Evolutionary conservation across 2,797 vertebrate species (phyloP), one percentile per base, ranked within the genome.

Genomic region (Oryzias sinensis): DNA sequence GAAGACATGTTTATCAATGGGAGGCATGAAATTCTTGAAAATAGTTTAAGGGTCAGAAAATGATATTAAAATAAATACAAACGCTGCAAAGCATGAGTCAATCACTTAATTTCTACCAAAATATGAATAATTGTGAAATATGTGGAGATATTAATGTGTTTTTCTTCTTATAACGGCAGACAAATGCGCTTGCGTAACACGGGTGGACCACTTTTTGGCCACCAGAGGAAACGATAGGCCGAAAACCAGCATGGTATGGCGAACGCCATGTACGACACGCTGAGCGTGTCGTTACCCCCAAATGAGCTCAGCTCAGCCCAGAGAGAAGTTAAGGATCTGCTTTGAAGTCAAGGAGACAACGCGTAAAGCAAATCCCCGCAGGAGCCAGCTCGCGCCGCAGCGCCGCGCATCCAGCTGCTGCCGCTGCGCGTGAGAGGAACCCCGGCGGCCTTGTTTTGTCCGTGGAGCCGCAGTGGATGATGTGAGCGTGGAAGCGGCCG

Each of bases 321-420:
- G 18, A 18, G 1, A 18, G 22, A 17, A 25, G 7, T 4, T 2
- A 9, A 9, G 6, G 16, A 7, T 16, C 25, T 9, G 27, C 5
- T 29, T 33, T 16, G 15, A 17, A 58, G 18, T 33, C 40, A 22
- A 14, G 24, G 17, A 15, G 17, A 49, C 0, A 6, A 0, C 22
- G 25, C 22, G 18, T 47, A 18, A 7, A 41, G 0, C 15, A 29
- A 2, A n/a, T 16, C 41, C 22, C 50, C 69, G 56, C 60, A 48
- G 74, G 69, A n/a, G 79, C 80, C 79, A 52, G 51, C 57, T 56
- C 51, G 66, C 77, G 76, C 64, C 76, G 84, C 87, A 80, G 65
- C 59, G 75, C 48, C n/a, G 41, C n/a, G 41, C 33, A 51, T 42
- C 29, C 73, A 64, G 64, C 66, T 72, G 66, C 59, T 75, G 57